Conservation (phyloP, 2,797 vertebrate species). For the Anabas testudineus region DNA sequence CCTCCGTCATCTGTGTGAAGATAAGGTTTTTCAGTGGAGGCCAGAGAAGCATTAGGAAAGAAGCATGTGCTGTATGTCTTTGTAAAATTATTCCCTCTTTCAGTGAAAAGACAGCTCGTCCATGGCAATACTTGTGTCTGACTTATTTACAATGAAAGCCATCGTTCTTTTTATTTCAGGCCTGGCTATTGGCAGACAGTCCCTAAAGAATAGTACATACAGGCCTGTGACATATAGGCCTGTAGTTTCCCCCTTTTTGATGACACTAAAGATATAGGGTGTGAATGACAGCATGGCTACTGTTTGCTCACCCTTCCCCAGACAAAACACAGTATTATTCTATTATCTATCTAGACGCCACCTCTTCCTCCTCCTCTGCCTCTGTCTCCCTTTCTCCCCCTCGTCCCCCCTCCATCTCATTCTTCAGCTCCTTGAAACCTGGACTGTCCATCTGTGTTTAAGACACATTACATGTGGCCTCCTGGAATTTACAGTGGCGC, state of each 20-base stretch:
- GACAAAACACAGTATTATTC: slow-evolving; percentile 99
- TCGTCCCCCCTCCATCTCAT: slow-evolving; percentile 33
- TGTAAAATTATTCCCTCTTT: slow-evolving; percentile 72
- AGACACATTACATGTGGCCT: slow-evolving; percentile 99
- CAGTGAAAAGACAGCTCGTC: slow-evolving; percentile 60
- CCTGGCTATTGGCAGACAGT: slow-evolving; percentile 88
- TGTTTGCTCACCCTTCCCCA: slow-evolving; percentile 91
- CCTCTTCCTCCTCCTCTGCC: slow-evolving; percentile 52
- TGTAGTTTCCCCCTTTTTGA: slow-evolving; percentile 91
- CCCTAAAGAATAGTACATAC: slow-evolving; percentile 92
- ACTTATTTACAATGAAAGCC: slow-evolving; percentile 81
- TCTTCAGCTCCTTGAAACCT: slow-evolving; percentile 84
- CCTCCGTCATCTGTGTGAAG: slow-evolving; percentile 65
- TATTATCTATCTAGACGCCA: slow-evolving; percentile 93
- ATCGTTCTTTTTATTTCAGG: slow-evolving; percentile 84
- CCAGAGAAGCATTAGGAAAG: slow-evolving; percentile 59
- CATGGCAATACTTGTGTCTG: slow-evolving; percentile 55
- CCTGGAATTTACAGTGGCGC: slow-evolving; percentile 98
- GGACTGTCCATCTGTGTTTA: slow-evolving; percentile 98
- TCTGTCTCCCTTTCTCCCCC: slow-evolving; percentile 12
- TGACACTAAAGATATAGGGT: slow-evolving; percentile 99
- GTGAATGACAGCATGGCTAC: slow-evolving; percentile 95
- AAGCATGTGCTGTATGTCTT: slow-evolving; percentile 62
- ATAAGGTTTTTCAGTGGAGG: slow-evolving; percentile 73
- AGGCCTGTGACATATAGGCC: slow-evolving; percentile 98